Conservation (phyloP, 1,140 invertebrate species). For the Pogonomyrmex barbatus region DNA sequence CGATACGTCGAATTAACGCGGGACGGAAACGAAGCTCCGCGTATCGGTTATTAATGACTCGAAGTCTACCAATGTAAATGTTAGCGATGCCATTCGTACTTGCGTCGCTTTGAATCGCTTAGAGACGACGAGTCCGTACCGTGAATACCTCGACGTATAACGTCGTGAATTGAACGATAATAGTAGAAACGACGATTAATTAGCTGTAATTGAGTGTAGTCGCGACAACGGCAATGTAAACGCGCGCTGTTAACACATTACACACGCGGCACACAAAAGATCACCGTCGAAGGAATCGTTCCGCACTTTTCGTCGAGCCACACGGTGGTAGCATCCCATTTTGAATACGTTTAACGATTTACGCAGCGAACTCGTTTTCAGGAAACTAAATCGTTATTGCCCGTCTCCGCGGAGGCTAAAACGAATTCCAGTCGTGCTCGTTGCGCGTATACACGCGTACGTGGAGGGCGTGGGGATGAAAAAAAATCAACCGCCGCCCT, state of each 20-base stretch:
- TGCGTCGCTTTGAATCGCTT: constrained; percentile 62
- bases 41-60: constrained; percentile 79
- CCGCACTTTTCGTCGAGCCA: neutral
- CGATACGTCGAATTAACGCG: constrained; percentile 82
- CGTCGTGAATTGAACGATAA: constrained; percentile 30
- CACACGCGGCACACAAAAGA: neutral
- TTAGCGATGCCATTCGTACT: constrained; percentile 55
- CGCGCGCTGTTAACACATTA: neutral
- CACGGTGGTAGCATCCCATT: neutral
- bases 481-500: constrained; percentile 79
- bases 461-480: constrained; percentile 72
- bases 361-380: constrained; percentile 11
- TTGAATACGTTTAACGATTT: constrained; percentile 47
- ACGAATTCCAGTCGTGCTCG: constrained; percentile 77
- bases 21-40: constrained; percentile 70
- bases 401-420: constrained; percentile 72
- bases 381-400: constrained; percentile 77
- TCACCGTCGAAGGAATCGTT: constrained; percentile 32
- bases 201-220: constrained; percentile 59
- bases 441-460: constrained; percentile 53
- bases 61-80: constrained; percentile 71
- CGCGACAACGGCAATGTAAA: neutral
- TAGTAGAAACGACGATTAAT: constrained; percentile 60
- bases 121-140: constrained; percentile 42
- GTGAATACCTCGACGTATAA: constrained; percentile 17